Percentiles rank a stretch among this genome's conserved stretches.
Conservation (phyloP, 2,888 invertebrate genomes). For the Julus scandinavius region DNA sequence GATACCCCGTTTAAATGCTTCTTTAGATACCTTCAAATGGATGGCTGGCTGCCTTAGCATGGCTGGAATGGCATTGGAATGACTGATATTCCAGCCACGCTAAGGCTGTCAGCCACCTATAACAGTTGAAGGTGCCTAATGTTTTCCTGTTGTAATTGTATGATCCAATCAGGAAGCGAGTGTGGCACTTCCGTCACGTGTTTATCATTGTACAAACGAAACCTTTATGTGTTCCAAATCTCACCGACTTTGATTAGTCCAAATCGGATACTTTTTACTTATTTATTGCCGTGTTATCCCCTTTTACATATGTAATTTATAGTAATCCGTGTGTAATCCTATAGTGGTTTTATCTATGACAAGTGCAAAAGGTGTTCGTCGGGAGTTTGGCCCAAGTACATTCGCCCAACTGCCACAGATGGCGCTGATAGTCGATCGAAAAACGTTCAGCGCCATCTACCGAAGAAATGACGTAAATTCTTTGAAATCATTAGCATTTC, state of each 20-base stretch:
- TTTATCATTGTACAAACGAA: not conserved
- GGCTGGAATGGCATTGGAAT: no score
- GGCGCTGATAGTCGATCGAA: not conserved
- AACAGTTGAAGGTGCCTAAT: no score
- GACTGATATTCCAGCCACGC: no score
- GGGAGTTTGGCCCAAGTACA: not conserved
- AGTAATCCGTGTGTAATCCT: not conserved
- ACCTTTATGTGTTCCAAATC: not conserved
- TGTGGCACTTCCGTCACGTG: not conserved
- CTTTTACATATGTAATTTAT: not conserved
- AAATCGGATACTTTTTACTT: not conserved
- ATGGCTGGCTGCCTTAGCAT: no score
- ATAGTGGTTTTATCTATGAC: not conserved
- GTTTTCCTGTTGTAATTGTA: no score
- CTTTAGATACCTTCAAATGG: no score
- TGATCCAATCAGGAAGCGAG: no score
- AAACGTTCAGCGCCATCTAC: not conserved
- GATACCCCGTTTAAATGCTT: no score
- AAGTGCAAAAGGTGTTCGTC: not conserved
- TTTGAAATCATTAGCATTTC: not conserved
- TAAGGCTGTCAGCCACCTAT: no score
- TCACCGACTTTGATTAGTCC: not conserved
- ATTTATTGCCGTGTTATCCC: not conserved
- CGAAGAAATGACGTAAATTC: not conserved
- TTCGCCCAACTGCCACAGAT: not conserved